Conservation (phyloP, 2,113 vertebrate genomes). For the Tachysurus fulvidraco region DNA sequence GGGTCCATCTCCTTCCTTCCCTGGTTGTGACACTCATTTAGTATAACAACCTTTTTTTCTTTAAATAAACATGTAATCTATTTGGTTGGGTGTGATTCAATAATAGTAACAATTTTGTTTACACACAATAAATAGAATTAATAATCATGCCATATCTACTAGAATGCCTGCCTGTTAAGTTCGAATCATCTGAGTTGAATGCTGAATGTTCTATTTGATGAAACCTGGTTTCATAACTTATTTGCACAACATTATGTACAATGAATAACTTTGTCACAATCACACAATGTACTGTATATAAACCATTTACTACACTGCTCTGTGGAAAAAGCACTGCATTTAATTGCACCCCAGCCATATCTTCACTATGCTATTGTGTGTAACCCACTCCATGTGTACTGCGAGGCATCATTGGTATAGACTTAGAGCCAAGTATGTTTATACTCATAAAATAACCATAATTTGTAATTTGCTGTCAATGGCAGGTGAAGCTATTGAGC, state of each 20-base stretch:
- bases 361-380: not conserved
- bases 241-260: not conserved
- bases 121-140: constrained; percentile 18
- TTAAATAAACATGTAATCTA: constrained; percentile 10
- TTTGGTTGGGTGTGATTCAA: not conserved
- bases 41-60: not conserved
- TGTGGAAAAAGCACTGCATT: not conserved
- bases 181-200: constrained; percentile 5
- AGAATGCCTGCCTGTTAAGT: constrained; percentile 8
- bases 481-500: no score
- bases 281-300: not conserved
- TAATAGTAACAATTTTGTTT: not conserved
- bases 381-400: not conserved
- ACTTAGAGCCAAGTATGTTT: not conserved
- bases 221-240: not conserved
- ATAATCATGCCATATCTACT: constrained; percentile 26
- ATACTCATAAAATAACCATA: not conserved
- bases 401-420: not conserved
- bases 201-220: not conserved
- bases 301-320: not conserved
- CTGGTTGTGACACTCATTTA: no score
- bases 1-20: no score
- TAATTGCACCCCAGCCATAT: not conserved
- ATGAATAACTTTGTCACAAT: not conserved
- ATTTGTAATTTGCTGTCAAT: no score